Base-by-base conservation (phyloP, 2,888 invertebrate species). In the Deladenus siricidicola region DNA sequence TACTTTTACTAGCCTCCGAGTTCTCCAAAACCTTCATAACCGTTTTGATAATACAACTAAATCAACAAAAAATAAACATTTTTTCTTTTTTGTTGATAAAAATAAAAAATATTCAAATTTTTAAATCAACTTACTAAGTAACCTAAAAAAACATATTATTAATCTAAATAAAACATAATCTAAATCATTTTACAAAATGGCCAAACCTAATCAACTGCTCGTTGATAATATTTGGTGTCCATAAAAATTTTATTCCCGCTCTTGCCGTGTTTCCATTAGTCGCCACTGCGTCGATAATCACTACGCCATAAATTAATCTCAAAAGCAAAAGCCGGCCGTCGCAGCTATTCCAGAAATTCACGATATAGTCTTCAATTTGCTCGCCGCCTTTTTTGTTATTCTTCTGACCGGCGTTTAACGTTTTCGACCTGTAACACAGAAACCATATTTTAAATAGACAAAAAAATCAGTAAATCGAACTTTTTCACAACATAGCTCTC, bases 1-100 rank as follows among this genome's bases (percentile, higher is more conserved):
- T 42, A 3, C 58, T 58, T 21, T 58, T 58, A 47, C 62, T 47
- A n/a, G 49, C 53, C 6, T 62, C 62, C 28, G 53, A 54, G 28
- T 54, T 58, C 24, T 62, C 62, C 47, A 62, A 34, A 19, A 62
- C 30, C 43, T 54, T 53, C 17, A 45, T 29, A 2, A 50, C 49
- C 10, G 45, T 53, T 4, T 23, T 24, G 1, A 58, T 39, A 24
- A 58, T 29, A 28, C 53, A 44, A 0, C 58, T 58, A 24, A 2
- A 51, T 4, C 14, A 1, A 1, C 23, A 2, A 28, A 50, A 4
- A 47, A 24, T 10, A 55, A 21, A 14, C 19, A 45, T 45, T 45
- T 34, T 34, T 14, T n/a, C n/a, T n/a, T n/a, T n/a, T n/a, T n/a
- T n/a, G n/a, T n/a, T n/a, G n/a, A n/a, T n/a, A n/a, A n/a, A n/a